Evolutionary conservation across 2,113 vertebrate species (phyloP).

Genomic region (Nibea albiflora): DNA sequence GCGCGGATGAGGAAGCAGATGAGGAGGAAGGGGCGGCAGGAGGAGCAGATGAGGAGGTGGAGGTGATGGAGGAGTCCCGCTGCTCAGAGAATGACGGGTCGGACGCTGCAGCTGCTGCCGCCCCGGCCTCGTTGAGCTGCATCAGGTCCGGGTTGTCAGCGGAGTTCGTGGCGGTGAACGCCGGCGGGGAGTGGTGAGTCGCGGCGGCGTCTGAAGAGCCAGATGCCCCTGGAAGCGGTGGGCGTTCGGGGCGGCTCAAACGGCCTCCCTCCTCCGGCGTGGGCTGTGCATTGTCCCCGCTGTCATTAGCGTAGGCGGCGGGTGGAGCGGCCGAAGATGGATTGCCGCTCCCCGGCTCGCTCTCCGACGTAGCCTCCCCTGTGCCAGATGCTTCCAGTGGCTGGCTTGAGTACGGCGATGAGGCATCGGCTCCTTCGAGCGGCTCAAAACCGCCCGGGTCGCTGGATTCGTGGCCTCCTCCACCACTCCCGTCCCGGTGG

Average conservation of each 20-base stretch:
- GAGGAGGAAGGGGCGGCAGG: conserved; percentile 7
- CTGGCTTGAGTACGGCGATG: conserved; percentile 84
- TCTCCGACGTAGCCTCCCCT: conserved; percentile 65
- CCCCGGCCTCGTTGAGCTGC: conserved; percentile 46
- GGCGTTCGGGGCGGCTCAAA: conserved; percentile 63
- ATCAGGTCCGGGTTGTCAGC: conserved; percentile 68
- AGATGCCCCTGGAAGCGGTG: conserved; percentile 46
- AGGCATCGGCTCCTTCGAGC: conserved; percentile 86
- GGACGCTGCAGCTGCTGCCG: conserved; percentile 45
- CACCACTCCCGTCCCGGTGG: conserved; percentile 84
- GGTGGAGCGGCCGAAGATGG: conserved; percentile 61
- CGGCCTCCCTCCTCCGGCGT: conserved; percentile 74
- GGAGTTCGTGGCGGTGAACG: conserved; percentile 70
- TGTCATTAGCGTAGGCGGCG: conserved; percentile 76
- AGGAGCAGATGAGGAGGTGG: conserved; percentile 54
- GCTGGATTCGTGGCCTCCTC: conserved; percentile 70
- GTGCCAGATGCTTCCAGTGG: conserved; percentile 81
- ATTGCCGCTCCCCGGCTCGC: conserved; percentile 73
- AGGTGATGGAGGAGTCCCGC: conserved; percentile 75
- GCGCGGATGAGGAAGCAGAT: conserved; percentile 71
- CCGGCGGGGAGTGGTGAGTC: conserved; percentile 47
- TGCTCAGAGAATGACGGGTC: conserved; percentile 79
- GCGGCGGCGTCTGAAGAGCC: conserved; percentile 47
- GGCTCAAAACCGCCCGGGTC: conserved; percentile 79
- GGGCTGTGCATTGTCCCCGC: conserved; percentile 81